These are phyloP conservation scores for Hirtodrosophila histrioides DNA, from an alignment of 2,888 invertebrate species.

Conservation along the genomic window DNA sequence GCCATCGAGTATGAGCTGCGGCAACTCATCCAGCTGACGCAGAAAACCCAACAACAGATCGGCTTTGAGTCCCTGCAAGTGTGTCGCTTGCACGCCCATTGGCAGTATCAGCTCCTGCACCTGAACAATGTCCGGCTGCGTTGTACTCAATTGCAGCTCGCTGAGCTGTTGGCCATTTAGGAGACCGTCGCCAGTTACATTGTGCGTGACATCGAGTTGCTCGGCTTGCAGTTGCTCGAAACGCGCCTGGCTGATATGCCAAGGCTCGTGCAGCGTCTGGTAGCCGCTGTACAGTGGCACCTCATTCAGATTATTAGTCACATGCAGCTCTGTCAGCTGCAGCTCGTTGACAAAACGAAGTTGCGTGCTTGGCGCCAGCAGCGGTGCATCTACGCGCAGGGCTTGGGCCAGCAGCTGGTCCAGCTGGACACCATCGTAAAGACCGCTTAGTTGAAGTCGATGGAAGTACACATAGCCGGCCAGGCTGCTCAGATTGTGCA, in stretches of 20 bases:
- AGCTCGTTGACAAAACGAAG: slow-evolving; percentile 81
- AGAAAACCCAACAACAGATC: slow-evolving; percentile 75
- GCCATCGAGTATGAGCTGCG: slow-evolving; percentile 82
- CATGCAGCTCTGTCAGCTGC: slow-evolving; percentile 61
- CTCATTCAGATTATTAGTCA: slow-evolving; percentile 83
- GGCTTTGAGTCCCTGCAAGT: slow-evolving; percentile 83
- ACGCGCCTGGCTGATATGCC: slow-evolving; percentile 69
- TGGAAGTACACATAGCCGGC: slow-evolving; percentile 85
- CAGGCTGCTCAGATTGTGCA: slow-evolving; percentile 82
- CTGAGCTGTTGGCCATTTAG: slow-evolving; percentile 82
- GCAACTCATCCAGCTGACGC: slow-evolving; percentile 75
- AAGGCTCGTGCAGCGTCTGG: slow-evolving; percentile 69
- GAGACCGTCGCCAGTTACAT: slow-evolving; percentile 80
- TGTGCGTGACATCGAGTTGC: slow-evolving; percentile 77
- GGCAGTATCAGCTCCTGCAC: slow-evolving; percentile 80
- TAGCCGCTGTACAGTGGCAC: slow-evolving; percentile 69
- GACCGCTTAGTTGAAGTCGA: slow-evolving; percentile 83
- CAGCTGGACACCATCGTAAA: slow-evolving; percentile 84
- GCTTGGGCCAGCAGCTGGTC: slow-evolving; percentile 83
- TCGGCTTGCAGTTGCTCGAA: slow-evolving; percentile 77
- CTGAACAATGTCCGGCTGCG: slow-evolving; percentile 66
- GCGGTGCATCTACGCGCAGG: slow-evolving; percentile 84
- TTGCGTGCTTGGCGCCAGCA: slow-evolving; percentile 67
- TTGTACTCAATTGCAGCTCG: slow-evolving; percentile 66
- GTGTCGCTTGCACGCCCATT: slow-evolving; percentile 74